Evolutionary conservation across 2,113 vertebrate genomes (phyloP).

Genomic region (Mesocricetus auratus): DNA sequence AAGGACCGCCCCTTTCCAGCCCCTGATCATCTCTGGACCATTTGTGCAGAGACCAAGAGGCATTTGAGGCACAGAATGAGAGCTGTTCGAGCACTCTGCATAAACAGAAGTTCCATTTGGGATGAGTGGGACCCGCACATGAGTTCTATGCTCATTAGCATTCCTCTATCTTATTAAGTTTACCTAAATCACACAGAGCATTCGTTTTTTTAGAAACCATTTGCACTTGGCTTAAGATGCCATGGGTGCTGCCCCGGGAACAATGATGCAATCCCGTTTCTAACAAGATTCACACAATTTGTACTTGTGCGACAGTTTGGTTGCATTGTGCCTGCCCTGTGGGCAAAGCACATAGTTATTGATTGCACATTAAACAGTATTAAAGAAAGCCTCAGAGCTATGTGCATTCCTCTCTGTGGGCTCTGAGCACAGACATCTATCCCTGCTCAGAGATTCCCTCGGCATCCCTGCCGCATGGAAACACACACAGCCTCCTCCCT

Average conservation of each 20-base stretch:
- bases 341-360: slow-evolving; percentile 78
- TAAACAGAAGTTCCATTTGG: neutral
- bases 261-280: slow-evolving; percentile 57
- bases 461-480: fast-evolving
- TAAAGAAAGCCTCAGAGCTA: neutral
- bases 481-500: fast-evolving
- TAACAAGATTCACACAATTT: slow-evolving; percentile 72
- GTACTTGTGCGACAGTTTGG: slow-evolving; percentile 72
- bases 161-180: slow-evolving; percentile 72
- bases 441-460: neutral
- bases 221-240: slow-evolving; percentile 76
- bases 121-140: neutral
- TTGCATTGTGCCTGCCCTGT: slow-evolving; percentile 77
- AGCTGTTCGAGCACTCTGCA: slow-evolving; percentile 22
- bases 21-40: neutral
- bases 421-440: neutral
- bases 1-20: neutral
- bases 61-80: neutral
- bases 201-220: slow-evolving; percentile 77
- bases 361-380: slow-evolving; percentile 76
- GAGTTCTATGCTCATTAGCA: slow-evolving; percentile 50
- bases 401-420: fast-evolving
- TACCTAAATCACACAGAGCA: slow-evolving; percentile 69
- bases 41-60: neutral
- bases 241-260: slow-evolving; percentile 73